Percentiles rank a stretch among this genome's conserved stretches.
phyloP scores from a whole-genome alignment of 2,888 invertebrate species.

The Eucriotettix oculatus region DNA sequence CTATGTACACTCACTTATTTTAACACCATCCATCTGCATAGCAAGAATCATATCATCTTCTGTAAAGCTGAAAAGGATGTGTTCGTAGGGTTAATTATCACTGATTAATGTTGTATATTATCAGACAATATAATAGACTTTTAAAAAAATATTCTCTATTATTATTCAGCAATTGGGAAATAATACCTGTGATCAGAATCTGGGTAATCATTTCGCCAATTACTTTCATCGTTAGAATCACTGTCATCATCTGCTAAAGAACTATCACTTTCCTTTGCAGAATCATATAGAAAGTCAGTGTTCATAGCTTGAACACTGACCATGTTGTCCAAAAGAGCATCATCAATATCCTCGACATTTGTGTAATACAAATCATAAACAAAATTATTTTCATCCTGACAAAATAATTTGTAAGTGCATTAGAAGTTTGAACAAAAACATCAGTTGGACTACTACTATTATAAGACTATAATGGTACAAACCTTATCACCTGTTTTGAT shows the following conservation, averaged over 20 bases:
- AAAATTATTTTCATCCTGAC: background rate
- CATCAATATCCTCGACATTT: background rate
- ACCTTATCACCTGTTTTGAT: no score
- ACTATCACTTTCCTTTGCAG: background rate
- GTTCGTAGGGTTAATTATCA: background rate
- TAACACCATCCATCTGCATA: background rate
- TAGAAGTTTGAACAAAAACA: no score
- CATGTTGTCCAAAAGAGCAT: background rate
- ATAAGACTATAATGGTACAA: no score
- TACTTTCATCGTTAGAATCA: constrained; percentile 64
- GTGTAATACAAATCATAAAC: background rate
- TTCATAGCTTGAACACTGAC: background rate
- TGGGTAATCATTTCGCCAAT: constrained; percentile 65
- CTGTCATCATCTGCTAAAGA: constrained; percentile 27
- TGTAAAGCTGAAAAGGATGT: background rate
- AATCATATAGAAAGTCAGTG: background rate
- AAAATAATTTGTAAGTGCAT: no score
- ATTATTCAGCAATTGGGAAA: background rate
- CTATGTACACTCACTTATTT: background rate
- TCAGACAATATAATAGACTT: no score
- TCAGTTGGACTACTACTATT: no score
- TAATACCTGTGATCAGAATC: constrained; percentile 40
- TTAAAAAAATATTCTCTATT: no score
- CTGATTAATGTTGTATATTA: no score
- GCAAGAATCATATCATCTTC: background rate